Base-by-base conservation (phyloP, 2,113 vertebrate species). In the Hystrix brachyura region DNA sequence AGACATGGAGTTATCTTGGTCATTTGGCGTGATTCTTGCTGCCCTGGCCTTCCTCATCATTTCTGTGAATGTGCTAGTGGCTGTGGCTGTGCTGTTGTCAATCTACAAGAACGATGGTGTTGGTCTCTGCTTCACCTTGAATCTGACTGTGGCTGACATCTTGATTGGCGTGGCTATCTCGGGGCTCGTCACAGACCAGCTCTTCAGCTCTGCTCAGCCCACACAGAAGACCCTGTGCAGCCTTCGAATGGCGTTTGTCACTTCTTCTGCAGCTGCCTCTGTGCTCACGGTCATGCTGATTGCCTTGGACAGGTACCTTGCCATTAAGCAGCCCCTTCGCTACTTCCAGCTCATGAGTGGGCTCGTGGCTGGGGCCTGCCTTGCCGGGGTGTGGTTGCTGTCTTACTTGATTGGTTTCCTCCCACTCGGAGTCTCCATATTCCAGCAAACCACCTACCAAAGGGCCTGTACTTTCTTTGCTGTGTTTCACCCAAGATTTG, bases 301-400 rank as follows among this genome's bases (percentile, higher is more conserved):
- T 15, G 99, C 99, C 0, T 98, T 99, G 0, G 99, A 99, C 98
- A 99, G 99, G 82, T 99, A 99, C 83, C 97, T 99, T n/a, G 99
- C 99, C 2, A 99, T 99, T 97, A 99, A 99, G 96, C 98, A 98
- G 95, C 99, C 99, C 1, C 98, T 99, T 96, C 98, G 98, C 53
- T 99, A 99, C 88, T 95, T 98, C 1, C 98, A 98, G 98, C 95
- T 99, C 90, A 98, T 99, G 91, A 98, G 98, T 0, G 98, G 98
- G 27, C 94, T 94, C 4, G 93, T 98, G 3, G 98, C 99, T 0
- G 97, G 94, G 0, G 46, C 95, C 15, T 98, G 98, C 25, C 82
- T 99, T 96, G 88, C 97, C 1, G 97, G 88, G 6, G 96, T 99
- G 72, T 99, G 99, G 99, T 78, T 99, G 48, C 43, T 99, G 0